Evolutionary conservation across 2,797 vertebrate species (phyloP).

Genomic region (Sebastes kiyomatsui): DNA sequence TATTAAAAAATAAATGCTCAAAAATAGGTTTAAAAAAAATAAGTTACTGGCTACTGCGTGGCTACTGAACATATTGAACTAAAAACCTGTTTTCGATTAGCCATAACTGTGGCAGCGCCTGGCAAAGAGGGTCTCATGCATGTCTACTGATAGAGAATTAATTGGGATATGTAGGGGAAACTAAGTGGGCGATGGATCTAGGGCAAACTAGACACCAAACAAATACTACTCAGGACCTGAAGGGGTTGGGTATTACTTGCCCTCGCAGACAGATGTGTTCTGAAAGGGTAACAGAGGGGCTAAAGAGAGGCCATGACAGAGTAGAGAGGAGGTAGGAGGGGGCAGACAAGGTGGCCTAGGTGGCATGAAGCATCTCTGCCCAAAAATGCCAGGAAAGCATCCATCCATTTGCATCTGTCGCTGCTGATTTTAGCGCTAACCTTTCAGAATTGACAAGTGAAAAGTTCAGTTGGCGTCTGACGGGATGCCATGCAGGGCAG

Average conservation of each 20-base stretch:
- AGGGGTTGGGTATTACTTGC: conserved; percentile 32
- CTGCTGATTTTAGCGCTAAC: conserved; percentile 85
- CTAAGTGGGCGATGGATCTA: neutral
- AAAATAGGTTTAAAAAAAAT: neutral
- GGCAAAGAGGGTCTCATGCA: neutral
- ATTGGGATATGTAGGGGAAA: conserved; percentile 28
- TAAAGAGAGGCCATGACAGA: conserved; percentile 37
- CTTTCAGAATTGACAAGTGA: conserved; percentile 93
- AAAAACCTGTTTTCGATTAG: neutral
- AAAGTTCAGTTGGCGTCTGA: conserved; percentile 87
- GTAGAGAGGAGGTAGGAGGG: conserved; percentile 15
- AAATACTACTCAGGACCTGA: conserved; percentile 44
- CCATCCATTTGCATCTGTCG: conserved; percentile 81
- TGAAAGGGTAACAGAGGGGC: conserved; percentile 53
- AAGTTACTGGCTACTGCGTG: neutral
- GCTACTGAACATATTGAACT: neutral
- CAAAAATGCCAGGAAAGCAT: conserved; percentile 77
- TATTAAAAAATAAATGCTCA: neutral
- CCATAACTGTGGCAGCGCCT: neutral
- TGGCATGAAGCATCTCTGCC: conserved; percentile 62
- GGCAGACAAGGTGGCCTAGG: conserved; percentile 49
- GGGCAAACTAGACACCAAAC: conserved; percentile 3
- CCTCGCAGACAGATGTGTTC: conserved; percentile 57
- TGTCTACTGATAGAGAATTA: conserved; percentile 3
- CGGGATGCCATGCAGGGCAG: conserved; percentile 83